Evolutionary conservation across 2,888 invertebrate species (phyloP).

Genomic region (Cotesia congregata): DNA sequence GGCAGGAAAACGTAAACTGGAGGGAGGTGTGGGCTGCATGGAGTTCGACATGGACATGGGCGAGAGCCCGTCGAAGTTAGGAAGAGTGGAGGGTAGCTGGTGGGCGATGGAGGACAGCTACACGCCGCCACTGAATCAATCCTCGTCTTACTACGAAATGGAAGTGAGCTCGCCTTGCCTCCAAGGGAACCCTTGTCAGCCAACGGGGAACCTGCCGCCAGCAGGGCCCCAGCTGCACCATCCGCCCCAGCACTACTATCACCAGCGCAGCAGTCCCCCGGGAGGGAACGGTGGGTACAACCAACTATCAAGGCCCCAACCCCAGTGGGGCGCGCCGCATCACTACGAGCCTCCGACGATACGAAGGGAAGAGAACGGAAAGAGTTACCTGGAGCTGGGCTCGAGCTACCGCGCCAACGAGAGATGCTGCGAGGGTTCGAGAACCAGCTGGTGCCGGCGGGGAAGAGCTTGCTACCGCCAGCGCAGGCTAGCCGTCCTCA

Average conservation of each 20-base stretch:
- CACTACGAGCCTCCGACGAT: conserved; percentile 79
- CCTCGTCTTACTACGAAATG: conserved; percentile 66
- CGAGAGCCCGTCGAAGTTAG: conserved; percentile 75
- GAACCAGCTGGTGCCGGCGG: conserved; percentile 80
- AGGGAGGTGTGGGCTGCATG: conserved; percentile 71
- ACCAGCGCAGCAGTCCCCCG: conserved; percentile 38
- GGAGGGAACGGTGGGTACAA: conserved; percentile 60
- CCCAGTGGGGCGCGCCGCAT: conserved; percentile 62
- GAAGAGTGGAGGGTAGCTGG: conserved; percentile 69
- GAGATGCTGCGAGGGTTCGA: conserved; percentile 81
- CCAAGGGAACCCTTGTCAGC: conserved; percentile 62
- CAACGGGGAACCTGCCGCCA: conserved; percentile 47
- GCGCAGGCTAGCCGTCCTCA: conserved; percentile 88
- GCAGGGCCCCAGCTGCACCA: conserved; percentile 48
- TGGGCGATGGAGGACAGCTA: conserved; percentile 69
- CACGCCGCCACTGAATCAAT: conserved; percentile 58
- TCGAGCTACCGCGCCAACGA: conserved; percentile 69
- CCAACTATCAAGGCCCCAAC: conserved; percentile 68
- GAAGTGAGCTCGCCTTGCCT: conserved; percentile 63
- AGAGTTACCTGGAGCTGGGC: conserved; percentile 89
- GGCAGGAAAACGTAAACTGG: conserved; percentile 79
- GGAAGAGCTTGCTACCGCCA: conserved; percentile 88
- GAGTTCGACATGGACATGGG: conserved; percentile 72
- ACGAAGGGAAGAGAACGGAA: conserved; percentile 89
- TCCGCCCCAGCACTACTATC: conserved; percentile 47